These are phyloP conservation scores for Drosophila sp. DNA, from an alignment of 1,140 invertebrate genomes.

Conservation along the genomic window DNA sequence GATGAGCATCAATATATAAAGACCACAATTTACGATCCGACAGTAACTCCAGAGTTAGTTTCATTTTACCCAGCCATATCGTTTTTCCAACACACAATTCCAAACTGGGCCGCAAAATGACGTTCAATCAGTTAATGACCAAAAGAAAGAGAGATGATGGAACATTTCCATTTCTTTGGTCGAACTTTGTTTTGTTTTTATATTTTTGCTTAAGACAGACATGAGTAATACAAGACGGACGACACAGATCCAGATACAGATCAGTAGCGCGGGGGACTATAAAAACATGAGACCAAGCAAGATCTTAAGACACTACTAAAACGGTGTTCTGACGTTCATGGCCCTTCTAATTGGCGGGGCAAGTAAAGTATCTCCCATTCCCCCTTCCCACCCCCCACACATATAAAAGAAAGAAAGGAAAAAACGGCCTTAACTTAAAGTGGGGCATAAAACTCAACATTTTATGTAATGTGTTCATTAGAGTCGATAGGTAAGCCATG, in stretches of 20 bases:
- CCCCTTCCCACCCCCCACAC: not conserved
- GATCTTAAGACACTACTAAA: constrained; percentile 66
- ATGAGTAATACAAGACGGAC: constrained; percentile 54
- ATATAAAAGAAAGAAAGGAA: constrained; percentile 20
- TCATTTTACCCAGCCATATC: constrained; percentile 32
- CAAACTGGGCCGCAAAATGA: constrained; percentile 66
- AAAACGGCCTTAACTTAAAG: constrained; percentile 43
- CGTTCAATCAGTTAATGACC: constrained; percentile 79
- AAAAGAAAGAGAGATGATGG: constrained; percentile 67
- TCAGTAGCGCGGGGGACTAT: constrained; percentile 71
- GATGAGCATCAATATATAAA: constrained; percentile 32
- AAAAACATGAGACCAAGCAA: constrained; percentile 59
- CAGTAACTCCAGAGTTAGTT: constrained; percentile 31
- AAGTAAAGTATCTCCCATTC: constrained; percentile 30
- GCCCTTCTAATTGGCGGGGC: constrained; percentile 72
- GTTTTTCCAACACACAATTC: constrained; percentile 49
- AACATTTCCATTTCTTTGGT: constrained; percentile 63
- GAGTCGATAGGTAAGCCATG: constrained; percentile 39
- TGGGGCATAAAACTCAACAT: constrained; percentile 73
- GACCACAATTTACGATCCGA: constrained; percentile 2
- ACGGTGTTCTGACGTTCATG: constrained; percentile 26
- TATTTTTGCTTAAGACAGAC: constrained; percentile 47
- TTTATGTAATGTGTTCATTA: constrained; percentile 82
- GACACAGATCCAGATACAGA: constrained; percentile 63
- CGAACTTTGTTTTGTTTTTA: constrained; percentile 31